Base-by-base conservation (phyloP, 2,113 vertebrate genomes). In the Urocynchramus pylzowi region DNA sequence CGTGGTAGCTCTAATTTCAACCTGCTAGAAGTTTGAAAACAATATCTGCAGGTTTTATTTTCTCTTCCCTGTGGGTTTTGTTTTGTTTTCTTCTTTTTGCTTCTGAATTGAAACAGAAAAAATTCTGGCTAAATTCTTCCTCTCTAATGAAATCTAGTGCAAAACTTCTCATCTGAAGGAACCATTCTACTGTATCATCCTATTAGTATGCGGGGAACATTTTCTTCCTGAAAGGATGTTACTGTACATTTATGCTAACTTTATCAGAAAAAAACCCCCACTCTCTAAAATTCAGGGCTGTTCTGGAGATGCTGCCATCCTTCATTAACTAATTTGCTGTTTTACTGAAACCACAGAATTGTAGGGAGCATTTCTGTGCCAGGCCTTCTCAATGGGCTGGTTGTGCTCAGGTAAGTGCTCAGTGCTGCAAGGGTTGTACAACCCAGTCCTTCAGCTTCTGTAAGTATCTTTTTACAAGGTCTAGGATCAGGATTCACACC, bases 1-100 rank as follows among this genome's bases (percentile, higher is more conserved):
- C 84, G 37, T 6, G 5, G 74, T 45, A 84, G 42, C n/a, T 96
- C 79, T 8, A 24, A 93, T 96, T 97, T 95, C 82, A 90, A 94
- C 37, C 52, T 92, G 83, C 56, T 87, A 81, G 64, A 96, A 84
- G 61, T 67, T 47, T 93, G 70, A 68, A 91, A 94, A 77, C 86
- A 59, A 2, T 77, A 75, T 93, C 50, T 69, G 41, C 54, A 79
- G 75, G 68, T 74, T 44, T 68, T 61, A 45, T 88, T 90, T 95
- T 95, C 84, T 84, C 54, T 95, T 87, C 42, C 30, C n/a, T 45
- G 23, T 35, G 39, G 23, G 37, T 60, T 83, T 88, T 88, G 54
- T 44, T 83, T 83, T n/a, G 12, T 7, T 78, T 87, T 88, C 39
- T 97, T 84, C 69, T 93, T 81, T 89, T 65, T 93, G 33, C 42